A percentile compares a stretch with the other conserved stretches of the same genome.
These are phyloP conservation scores for Criorhina ranunculi DNA, from an alignment of 2,888 invertebrate genomes.

Conservation along the genomic window DNA sequence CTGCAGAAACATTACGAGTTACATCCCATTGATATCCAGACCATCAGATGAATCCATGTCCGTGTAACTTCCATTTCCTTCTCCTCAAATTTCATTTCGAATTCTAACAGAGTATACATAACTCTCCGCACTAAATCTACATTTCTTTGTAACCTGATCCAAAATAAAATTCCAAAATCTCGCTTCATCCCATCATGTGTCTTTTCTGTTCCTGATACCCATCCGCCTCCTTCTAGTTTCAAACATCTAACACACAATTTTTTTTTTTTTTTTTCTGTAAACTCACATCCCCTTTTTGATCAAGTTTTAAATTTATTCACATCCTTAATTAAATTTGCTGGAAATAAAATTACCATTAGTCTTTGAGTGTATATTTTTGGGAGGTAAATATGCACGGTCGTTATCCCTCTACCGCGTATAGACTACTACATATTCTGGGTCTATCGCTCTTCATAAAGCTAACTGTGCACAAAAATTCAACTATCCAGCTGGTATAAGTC, in stretches of 20 bases:
- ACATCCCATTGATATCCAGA: no score
- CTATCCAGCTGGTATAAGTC: conserved; percentile 52
- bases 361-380: conserved; percentile 29
- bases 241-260: conserved; percentile 7
- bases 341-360: conserved; percentile 71
- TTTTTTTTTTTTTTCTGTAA: neutral
- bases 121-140: neutral
- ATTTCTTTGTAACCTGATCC: conserved; percentile 19
- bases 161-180: neutral
- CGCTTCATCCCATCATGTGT: neutral
- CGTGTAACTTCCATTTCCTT: no score
- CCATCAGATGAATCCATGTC: no score
- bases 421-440: conserved; percentile 22
- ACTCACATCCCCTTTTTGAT: conserved; percentile 47
- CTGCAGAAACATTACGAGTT: no score
- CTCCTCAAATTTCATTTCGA: no score
- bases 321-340: conserved; percentile 68
- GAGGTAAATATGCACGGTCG: conserved; percentile 31
- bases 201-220: neutral
- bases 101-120: no score
- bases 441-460: conserved; percentile 41
- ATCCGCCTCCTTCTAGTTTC: neutral
- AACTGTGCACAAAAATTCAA: conserved; percentile 57
- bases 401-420: neutral
- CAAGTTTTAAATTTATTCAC: conserved; percentile 68